Evolutionary conservation across 2,113 vertebrate genomes (phyloP).

Genomic region (Elephas maximus): DNA sequence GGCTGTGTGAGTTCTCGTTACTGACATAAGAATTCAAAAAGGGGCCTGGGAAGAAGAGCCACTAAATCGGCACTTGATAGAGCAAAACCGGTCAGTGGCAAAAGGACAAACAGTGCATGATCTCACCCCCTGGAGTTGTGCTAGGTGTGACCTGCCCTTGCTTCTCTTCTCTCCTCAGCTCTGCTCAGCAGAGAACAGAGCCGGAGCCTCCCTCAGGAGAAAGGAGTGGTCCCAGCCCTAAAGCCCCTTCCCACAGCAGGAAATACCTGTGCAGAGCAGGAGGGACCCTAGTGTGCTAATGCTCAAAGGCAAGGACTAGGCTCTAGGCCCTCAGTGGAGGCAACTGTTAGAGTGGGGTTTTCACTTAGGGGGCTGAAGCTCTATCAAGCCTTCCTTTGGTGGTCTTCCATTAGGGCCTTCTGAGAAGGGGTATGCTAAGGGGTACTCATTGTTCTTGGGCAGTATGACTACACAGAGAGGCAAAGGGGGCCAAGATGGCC

Average conservation of each 20-base stretch:
- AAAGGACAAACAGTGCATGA: no score
- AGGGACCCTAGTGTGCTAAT: neutral
- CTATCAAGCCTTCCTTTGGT: rapidly evolving
- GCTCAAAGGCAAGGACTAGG: neutral
- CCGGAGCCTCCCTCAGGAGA: neutral
- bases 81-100: no score
- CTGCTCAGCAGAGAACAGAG: neutral
- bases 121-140: neutral
- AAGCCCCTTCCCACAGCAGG: rapidly evolving
- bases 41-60: rapidly evolving
- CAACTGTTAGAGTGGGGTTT: neutral
- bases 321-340: neutral
- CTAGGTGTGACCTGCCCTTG: neutral
- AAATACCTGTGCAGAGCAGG: neutral
- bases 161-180: neutral
- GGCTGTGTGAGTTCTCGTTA: neutral
- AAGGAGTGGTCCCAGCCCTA: neutral
- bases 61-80: neutral
- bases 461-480: rapidly evolving
- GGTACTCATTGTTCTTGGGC: neutral
- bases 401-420: neutral
- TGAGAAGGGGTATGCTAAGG: neutral
- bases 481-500: rapidly evolving
- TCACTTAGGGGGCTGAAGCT: no score
- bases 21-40: neutral